Evolutionary conservation across 1,140 invertebrate species (phyloP).

Genomic region (Halyomorpha halys): DNA sequence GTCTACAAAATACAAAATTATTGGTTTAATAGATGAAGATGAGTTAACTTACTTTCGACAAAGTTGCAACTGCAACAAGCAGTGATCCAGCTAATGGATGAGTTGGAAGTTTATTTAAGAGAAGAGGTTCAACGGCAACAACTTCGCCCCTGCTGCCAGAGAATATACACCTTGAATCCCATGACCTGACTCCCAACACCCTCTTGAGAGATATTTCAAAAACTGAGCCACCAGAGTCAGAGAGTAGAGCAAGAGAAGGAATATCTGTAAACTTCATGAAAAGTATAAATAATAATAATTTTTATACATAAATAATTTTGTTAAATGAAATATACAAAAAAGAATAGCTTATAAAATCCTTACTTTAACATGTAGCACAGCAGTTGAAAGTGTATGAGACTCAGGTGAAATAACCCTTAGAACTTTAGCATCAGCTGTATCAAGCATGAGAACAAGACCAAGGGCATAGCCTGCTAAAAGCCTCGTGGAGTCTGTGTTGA

Average conservation of each 20-base stretch:
- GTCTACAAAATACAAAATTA: too few relatives aligned
- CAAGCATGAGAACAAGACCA: constrained; percentile 75
- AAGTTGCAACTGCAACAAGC: constrained; percentile 82
- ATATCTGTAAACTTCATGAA: constrained; percentile 58
- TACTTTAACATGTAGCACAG: constrained; percentile 56
- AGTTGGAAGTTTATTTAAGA: constrained; percentile 53
- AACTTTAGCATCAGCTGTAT: constrained; percentile 64
- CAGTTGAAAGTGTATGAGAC: constrained; percentile 28
- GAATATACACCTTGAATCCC: constrained; percentile 80
- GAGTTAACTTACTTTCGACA: constrained; percentile 58
- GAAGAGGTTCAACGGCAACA: constrained; percentile 73
- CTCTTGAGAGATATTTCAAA: constrained; percentile 88
- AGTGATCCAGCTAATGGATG: constrained; percentile 63
- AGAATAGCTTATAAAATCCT: constrained; percentile 28
- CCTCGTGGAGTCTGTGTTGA: constrained; percentile 77
- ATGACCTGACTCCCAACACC: constrained; percentile 76
- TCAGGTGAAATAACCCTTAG: constrained; percentile 56
- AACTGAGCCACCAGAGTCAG: constrained; percentile 94
- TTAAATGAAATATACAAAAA: too few relatives aligned
- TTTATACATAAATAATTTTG: too few relatives aligned
- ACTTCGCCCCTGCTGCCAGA: constrained; percentile 91
- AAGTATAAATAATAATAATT: constrained; percentile 21
- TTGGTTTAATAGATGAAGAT: too few relatives aligned
- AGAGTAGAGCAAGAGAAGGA: constrained; percentile 65
- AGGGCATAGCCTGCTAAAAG: constrained; percentile 78